These are phyloP conservation scores for Sphaeridia pumilis DNA, from an alignment of 2,888 invertebrate species.

Conservation along the genomic window DNA sequence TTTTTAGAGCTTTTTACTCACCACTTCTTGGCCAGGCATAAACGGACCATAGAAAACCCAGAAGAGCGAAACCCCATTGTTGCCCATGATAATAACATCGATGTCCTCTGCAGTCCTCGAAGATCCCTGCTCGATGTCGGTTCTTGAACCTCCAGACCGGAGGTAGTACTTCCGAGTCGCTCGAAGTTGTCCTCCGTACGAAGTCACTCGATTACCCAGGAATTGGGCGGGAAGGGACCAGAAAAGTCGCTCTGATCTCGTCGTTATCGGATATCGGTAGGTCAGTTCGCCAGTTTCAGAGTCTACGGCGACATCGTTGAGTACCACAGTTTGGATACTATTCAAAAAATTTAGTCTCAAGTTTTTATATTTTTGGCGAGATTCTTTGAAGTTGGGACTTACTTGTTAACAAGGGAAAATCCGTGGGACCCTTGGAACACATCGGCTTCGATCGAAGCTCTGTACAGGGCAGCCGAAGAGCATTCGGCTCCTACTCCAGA, in stretches of 20 bases:
- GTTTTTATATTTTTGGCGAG: neutral
- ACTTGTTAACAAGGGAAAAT: conserved; percentile 54
- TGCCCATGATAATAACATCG: conserved; percentile 68
- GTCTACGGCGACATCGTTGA: conserved; percentile 27
- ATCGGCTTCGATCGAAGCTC: conserved; percentile 22
- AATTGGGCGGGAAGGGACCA: conserved; percentile 63
- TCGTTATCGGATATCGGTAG: conserved; percentile 35
- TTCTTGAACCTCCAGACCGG: conserved; percentile 43
- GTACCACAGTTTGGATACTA: conserved; percentile 18
- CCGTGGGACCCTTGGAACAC: conserved; percentile 41
- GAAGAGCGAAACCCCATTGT: conserved; percentile 57
- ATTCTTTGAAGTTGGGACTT: conserved; percentile 24
- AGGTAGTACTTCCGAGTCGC: conserved; percentile 60
- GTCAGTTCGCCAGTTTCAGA: conserved; percentile 21
- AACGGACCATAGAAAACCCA: conserved; percentile 57
- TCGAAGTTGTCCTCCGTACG: conserved; percentile 73
- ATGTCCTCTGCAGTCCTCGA: conserved; percentile 51
- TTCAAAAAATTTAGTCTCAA: conserved; percentile 1
- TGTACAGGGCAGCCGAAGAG: conserved; percentile 51
- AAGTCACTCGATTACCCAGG: conserved; percentile 51
- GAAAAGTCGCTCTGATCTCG: conserved; percentile 47
- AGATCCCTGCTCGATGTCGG: conserved; percentile 40
- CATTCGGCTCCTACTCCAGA: conserved; percentile 68
- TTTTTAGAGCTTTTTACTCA: conserved; percentile 42
- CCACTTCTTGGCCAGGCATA: conserved; percentile 49